phyloP scores from a whole-genome alignment of 2,797 vertebrate species.

The Acipenser oxyrinchus region DNA sequence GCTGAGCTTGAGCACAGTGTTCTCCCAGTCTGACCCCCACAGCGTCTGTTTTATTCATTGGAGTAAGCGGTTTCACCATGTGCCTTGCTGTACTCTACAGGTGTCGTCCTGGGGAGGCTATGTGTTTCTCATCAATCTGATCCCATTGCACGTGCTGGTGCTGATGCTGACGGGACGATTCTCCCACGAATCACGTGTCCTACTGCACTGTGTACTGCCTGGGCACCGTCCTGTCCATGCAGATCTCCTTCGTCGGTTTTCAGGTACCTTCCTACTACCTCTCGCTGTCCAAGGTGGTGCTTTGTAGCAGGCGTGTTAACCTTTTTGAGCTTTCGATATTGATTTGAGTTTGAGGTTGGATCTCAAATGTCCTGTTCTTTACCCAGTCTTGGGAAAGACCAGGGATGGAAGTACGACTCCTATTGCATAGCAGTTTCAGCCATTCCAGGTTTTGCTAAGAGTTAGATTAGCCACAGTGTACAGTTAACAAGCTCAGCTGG shows the following conservation, averaged over 20 bases:
- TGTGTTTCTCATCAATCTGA: conserved; percentile 95
- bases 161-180: conserved; percentile 96
- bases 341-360: too few species aligned
- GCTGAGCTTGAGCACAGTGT: not conserved
- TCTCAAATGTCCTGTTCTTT: too few species aligned
- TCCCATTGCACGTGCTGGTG: conserved; percentile 90
- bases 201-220: conserved; percentile 96
- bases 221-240: conserved; percentile 97
- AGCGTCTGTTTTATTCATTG: not conserved
- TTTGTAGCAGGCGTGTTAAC: too few species aligned
- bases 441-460: too few species aligned
- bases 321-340: too few species aligned
- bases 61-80: not conserved
- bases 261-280: conserved; percentile 62
- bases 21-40: not conserved
- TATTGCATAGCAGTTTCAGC: too few species aligned
- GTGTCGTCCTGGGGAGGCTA: conserved; percentile 98
- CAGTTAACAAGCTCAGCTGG: too few species aligned
- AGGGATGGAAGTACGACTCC: too few species aligned
- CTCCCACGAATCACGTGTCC: conserved; percentile 93
- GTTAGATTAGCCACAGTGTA: too few species aligned
- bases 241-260: conserved; percentile 98
- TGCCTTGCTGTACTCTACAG: conserved; percentile 40
- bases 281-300: too few species aligned
- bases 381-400: not conserved